phyloP scores from a whole-genome alignment of 2,888 invertebrate genomes.

The Drosophila ustulata region DNA sequence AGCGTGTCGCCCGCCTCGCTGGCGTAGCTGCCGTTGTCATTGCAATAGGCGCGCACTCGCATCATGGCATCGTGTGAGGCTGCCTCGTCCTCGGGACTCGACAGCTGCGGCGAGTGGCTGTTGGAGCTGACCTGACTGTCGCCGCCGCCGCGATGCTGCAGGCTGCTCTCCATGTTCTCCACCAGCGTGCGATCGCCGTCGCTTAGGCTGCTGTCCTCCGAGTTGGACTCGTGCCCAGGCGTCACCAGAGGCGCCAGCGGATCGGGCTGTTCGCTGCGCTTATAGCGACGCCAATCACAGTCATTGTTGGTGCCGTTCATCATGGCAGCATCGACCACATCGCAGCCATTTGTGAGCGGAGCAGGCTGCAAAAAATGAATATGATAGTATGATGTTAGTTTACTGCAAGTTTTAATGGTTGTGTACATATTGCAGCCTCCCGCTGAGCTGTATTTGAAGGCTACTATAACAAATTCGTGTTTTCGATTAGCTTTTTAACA shows the following conservation, averaged over 20 bases:
- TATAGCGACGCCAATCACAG: constrained; percentile 70
- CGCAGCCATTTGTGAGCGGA: constrained; percentile 56
- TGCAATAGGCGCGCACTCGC: constrained; percentile 78
- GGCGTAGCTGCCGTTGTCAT: constrained; percentile 74
- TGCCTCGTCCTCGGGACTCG: constrained; percentile 84
- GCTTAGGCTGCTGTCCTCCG: constrained; percentile 91
- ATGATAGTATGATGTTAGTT: too few species aligned
- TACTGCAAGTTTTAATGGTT: too few species aligned
- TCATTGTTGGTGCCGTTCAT: constrained; percentile 71
- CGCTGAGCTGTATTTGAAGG: too few species aligned
- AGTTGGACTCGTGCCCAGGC: constrained; percentile 87
- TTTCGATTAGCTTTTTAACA: too few species aligned
- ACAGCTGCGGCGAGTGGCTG: constrained; percentile 84
- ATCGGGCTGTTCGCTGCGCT: constrained; percentile 56
- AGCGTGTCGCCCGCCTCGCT: constrained; percentile 52
- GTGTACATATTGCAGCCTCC: too few species aligned
- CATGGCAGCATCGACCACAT: constrained; percentile 83
- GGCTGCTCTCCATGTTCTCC: constrained; percentile 68
- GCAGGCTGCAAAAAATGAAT: constrained; percentile 35
- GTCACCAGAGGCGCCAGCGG: constrained; percentile 82
- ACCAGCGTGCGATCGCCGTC: constrained; percentile 88
- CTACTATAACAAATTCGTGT: too few species aligned
- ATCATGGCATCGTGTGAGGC: constrained; percentile 78
- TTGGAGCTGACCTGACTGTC: constrained; percentile 84
- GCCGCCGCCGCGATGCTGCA: constrained; percentile 79